Base-by-base conservation (phyloP, 2,113 vertebrate genomes). In the Rhodinocichla rosea region DNA sequence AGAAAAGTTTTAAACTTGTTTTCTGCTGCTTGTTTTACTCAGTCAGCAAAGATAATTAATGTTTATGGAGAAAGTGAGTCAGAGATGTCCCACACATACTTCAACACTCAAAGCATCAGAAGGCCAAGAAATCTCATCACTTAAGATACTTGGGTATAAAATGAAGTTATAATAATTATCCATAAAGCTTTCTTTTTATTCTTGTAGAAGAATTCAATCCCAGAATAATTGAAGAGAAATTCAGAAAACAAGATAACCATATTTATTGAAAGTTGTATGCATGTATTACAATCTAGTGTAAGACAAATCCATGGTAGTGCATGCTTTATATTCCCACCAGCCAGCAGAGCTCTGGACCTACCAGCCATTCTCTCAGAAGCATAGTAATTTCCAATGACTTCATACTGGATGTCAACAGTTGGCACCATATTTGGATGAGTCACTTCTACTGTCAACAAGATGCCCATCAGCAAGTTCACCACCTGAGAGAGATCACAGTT, bases 351-450 rank as follows among this genome's bases (percentile, higher is more conserved):
- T 69, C 32, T 15, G 37, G 15, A 97, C 98, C 94, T 98, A 99
- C 99, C 99, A 85, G 99, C 98, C 98, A 99, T 99, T 89, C 99
- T 98, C 98, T 99, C 99, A 0, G 99, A 99, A 45, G 99, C 98
- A 45, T 99, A 99, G 97, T 99, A 99, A 95, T 99, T 99, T 57
- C 99, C 99, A 20, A 99, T 99, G 97, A 99, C 99, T 98, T 99
- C 99, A 98, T 99, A 99, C 96, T 99, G 99, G 95, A 99, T 98
- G 92, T 99, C 99, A 62, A 99, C 98, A 30, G 98, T 97, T 71
- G 99, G 98, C 80, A 99, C 97, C 20, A 99, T 99, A 92, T 99
- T 99, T 23, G 99, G 99, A 92, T 99, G 99, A 95, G 99, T 99
- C 91, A 99, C 99, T 76, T 99, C 99, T 90, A 99, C 99, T 4